These are phyloP conservation scores for Apistogramma diplotaenia DNA, from an alignment of 2,113 vertebrate species.

Conservation along the genomic window DNA sequence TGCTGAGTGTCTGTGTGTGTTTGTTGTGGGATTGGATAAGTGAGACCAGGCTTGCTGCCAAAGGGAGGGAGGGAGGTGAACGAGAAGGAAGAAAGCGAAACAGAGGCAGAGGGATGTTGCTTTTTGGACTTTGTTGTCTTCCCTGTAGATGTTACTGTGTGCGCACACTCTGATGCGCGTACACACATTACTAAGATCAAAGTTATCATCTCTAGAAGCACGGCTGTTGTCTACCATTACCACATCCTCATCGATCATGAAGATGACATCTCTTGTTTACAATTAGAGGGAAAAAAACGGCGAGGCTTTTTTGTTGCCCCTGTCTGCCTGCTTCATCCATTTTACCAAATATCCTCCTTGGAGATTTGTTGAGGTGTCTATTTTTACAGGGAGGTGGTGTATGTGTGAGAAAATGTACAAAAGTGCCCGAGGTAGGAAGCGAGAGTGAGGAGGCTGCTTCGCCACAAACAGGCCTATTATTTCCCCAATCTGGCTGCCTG, in stretches of 20 bases:
- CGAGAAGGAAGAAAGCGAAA: slow-evolving; percentile 38
- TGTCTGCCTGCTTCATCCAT: slow-evolving; percentile 2
- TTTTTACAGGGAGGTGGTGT: slow-evolving; percentile 22
- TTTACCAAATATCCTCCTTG: background rate
- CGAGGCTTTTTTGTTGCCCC: background rate
- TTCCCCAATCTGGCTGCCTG: slow-evolving; percentile 16
- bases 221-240: slow-evolving; percentile 38
- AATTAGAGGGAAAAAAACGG: slow-evolving; percentile 20
- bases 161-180: background rate
- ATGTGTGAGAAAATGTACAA: slow-evolving; percentile 33
- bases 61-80: slow-evolving; percentile 49
- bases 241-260: slow-evolving; percentile 42
- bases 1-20: slow-evolving; percentile 43
- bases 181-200: slow-evolving; percentile 30
- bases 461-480: slow-evolving; percentile 41
- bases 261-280: slow-evolving; percentile 37
- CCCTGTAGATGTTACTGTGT: slow-evolving; percentile 34
- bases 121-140: slow-evolving; percentile 55
- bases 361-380: slow-evolving; percentile 20
- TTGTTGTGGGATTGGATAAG: slow-evolving; percentile 68
- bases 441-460: slow-evolving; percentile 23
- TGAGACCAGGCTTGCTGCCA: slow-evolving; percentile 63
- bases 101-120: slow-evolving; percentile 37
- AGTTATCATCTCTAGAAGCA: slow-evolving; percentile 36
- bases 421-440: slow-evolving; percentile 30